These are phyloP conservation scores for Brachionus plicatilis DNA, from an alignment of 1,140 invertebrate species.

Conservation along the genomic window DNA sequence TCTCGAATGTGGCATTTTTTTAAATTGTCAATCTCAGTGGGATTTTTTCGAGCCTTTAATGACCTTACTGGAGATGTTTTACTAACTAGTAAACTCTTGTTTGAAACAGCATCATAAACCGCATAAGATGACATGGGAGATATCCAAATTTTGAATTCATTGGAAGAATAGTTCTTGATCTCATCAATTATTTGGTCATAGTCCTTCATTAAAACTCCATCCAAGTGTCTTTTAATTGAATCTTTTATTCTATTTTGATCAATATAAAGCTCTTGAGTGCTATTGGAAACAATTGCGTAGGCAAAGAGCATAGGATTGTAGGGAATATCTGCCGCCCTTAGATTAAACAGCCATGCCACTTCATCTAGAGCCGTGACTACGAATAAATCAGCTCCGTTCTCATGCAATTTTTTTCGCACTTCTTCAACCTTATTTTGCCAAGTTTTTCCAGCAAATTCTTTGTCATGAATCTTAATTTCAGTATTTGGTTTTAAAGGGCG, in stretches of 20 bases:
- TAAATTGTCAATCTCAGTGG: conserved; percentile 79
- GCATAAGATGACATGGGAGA: conserved; percentile 32
- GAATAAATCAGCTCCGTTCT: conserved; percentile 62
- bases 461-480: conserved; percentile 45
- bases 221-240: background rate
- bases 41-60: conserved; percentile 83
- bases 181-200: background rate
- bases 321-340: conserved; percentile 87
- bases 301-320: conserved; percentile 95
- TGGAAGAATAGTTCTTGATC: background rate
- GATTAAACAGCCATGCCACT: conserved; percentile 80
- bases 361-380: conserved; percentile 81
- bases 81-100: background rate
- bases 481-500: conserved; percentile 45
- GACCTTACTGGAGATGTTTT: conserved; percentile 22
- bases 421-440: background rate
- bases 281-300: conserved; percentile 66
- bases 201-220: background rate
- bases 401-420: conserved; percentile 46
- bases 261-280: background rate
- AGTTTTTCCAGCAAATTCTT: conserved; percentile 46
- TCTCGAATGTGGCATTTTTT: conserved; percentile 65
- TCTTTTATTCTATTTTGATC: background rate
- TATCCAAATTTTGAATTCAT: conserved; percentile 8
- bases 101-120: background rate